Base-by-base conservation (phyloP, 2,888 invertebrate species). In the Ormyrus labotus region DNA sequence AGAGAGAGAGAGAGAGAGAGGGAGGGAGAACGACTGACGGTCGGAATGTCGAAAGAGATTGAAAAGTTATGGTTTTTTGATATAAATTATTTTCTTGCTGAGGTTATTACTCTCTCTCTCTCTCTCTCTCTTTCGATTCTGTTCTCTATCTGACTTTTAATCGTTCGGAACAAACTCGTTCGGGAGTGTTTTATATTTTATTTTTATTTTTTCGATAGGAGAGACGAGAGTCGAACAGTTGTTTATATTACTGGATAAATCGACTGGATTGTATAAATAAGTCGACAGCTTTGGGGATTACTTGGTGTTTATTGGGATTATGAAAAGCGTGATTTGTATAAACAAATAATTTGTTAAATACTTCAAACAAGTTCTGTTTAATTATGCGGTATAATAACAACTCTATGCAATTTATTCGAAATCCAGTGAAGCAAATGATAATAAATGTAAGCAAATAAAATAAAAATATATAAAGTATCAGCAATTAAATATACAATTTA, bases 21-120 rank as follows among this genome's bases (percentile, higher is more conserved):
- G 2, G 34, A 34, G 34, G 2, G 34, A 34, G 64, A 11, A n/a
- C 47, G 6, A 10, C 6, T 13, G 5, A 34, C 65, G 11, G 47
- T 48, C 45, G 47, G 7, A 47, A 48, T n/a, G 5, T 4, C 63
- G 7, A 70, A 6, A 77, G 45, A 72, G 63, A 73, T 79, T 78
- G 68, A 69, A 79, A 68, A 50, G 55, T 69, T 79, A 71, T 19
- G 34, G 50, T 53, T 72, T 65, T 19, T 70, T 70, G 57, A 13
- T 48, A 65, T 60, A 53, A 57, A 60, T 75, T 60, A 67, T 67
- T 75, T 74, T 74, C 50, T 11, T 0, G 63, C 34, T 0, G 4
- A 34, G 34, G 0, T 34, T 34, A 4, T 34, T 34, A 4, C 4
- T 34, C 34, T 34, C 34, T 34, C 34, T 34, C 34, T 34, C 34